Conservation (phyloP, 2,888 invertebrate genomes). For the Antheraea assamensis region DNA sequence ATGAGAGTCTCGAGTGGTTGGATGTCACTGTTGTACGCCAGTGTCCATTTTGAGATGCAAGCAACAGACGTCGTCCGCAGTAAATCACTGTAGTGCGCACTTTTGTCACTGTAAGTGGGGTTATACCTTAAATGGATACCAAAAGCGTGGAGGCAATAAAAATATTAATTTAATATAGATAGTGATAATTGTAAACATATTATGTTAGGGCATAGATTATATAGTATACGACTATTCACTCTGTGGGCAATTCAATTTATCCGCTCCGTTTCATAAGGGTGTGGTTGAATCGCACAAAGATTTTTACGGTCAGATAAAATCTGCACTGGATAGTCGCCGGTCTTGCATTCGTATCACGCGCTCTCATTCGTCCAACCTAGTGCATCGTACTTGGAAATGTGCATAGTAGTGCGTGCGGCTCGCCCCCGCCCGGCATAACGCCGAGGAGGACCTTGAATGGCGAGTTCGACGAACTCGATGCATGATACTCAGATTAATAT, state of each 20-base stretch:
- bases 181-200: background rate
- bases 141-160: conserved; percentile 22
- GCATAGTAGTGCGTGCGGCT: conserved; percentile 67
- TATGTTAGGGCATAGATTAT: conserved; percentile 29
- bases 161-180: background rate
- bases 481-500: conserved; percentile 52
- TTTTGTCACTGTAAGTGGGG: conserved; percentile 47
- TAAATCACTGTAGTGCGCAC: conserved; percentile 47
- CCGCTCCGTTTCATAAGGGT: conserved; percentile 56
- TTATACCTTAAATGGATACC: conserved; percentile 35
- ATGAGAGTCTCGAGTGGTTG: conserved; percentile 35
- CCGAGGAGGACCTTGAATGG: conserved; percentile 57
- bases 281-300: conserved; percentile 55
- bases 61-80: conserved; percentile 43
- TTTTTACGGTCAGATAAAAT: conserved; percentile 64
- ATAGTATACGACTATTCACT: conserved; percentile 18
- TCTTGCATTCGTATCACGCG: conserved; percentile 74
- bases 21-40: conserved; percentile 37
- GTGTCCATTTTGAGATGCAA: conserved; percentile 53
- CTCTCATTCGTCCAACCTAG: conserved; percentile 72
- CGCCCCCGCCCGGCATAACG: conserved; percentile 31
- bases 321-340: conserved; percentile 57
- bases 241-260: conserved; percentile 65
- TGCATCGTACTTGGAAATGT: conserved; percentile 75
- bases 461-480: conserved; percentile 66